Evolutionary conservation across 2,888 invertebrate genomes (phyloP), one percentile per base, ranked within the genome.

Genomic region (Allacma fusca): DNA sequence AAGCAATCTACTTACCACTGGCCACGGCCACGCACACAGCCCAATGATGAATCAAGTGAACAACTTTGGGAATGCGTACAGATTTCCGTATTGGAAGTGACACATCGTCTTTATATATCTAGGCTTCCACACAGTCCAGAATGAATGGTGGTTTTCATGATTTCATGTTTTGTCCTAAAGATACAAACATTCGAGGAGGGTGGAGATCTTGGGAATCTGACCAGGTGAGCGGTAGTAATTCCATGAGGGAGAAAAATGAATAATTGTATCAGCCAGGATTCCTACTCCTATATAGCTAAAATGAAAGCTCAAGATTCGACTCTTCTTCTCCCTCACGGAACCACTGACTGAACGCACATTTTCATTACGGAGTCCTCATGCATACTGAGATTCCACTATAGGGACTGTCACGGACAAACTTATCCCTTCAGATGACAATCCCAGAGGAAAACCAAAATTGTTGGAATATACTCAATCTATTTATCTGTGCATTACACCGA

Each of bases 171-270:
- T 50, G 50, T 50, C 50, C 50, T n/a, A 13, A 13, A 50, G 9
- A 34, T 34, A 34, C 5, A 34, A 34, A 34, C 34, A 34, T 50
- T n/a, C n/a, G 16, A 12, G n/a, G 5, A 5, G 19, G 2, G 50
- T 1, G 50, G 50, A 26, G 29, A 67, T 67, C 44, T 44, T 70
- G 70, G 50, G 70, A 70, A 70, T 50, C 70, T 44, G 44, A 50
- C 70, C 70, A 70, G 70, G 70, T 70, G 70, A 70, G 40, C 44
- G 19, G 7, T 13, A 50, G 16, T n/a, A 12, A 5, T 50, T 12
- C n/a, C 16, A 12, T 16, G 50, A n/a, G 50, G 50, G 50, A 50
- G 19, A 50, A 50, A 50, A 50, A 50, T 50, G 50, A 44, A 70
- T 70, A 50, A 44, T 44, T 70, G 24, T 43, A 24, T 12, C 28